A percentile compares a stretch with the other conserved stretches of the same genome.
phyloP scores from a whole-genome alignment of 2,888 invertebrate genomes.

The Eupelmus urozonus region DNA sequence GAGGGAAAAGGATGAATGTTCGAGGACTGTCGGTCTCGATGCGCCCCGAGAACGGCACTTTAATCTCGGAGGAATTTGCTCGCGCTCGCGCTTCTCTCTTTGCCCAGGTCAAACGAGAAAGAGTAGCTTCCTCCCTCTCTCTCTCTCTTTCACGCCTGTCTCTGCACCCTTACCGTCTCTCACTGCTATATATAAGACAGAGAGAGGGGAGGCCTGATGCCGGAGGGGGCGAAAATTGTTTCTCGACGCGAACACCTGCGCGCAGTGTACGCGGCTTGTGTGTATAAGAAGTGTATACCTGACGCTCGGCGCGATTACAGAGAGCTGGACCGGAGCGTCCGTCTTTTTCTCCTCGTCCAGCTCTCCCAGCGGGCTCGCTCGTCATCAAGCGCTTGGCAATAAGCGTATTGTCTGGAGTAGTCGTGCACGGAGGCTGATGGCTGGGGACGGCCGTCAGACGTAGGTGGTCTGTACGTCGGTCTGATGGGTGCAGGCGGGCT shows the following conservation, averaged over 20 bases:
- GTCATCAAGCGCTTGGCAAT: too few relatives aligned
- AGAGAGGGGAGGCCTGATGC: too few relatives aligned
- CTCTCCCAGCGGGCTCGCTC: too few relatives aligned
- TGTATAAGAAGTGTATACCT: background rate
- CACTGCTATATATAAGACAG: too few relatives aligned
- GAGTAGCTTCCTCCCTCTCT: background rate
- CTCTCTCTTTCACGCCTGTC: background rate
- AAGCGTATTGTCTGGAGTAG: background rate
- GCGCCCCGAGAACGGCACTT: constrained; percentile 39
- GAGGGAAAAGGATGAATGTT: constrained; percentile 19
- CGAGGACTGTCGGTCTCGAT: constrained; percentile 23
- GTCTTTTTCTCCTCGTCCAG: too few relatives aligned
- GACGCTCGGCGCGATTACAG: background rate
- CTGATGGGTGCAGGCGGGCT: constrained; percentile 80
- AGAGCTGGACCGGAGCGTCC: too few relatives aligned
- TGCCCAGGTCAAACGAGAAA: constrained; percentile 16
- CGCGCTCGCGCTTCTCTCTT: too few relatives aligned
- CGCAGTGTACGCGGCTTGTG: background rate
- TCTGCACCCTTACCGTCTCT: background rate
- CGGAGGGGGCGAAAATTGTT: background rate
- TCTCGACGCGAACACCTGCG: background rate
- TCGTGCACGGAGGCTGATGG: background rate
- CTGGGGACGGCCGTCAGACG: constrained; percentile 76
- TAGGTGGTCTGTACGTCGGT: constrained; percentile 79
- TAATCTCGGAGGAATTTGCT: constrained; percentile 45